Base-by-base conservation (phyloP, 2,888 invertebrate genomes). In the Pardosa pseudoannulata region DNA sequence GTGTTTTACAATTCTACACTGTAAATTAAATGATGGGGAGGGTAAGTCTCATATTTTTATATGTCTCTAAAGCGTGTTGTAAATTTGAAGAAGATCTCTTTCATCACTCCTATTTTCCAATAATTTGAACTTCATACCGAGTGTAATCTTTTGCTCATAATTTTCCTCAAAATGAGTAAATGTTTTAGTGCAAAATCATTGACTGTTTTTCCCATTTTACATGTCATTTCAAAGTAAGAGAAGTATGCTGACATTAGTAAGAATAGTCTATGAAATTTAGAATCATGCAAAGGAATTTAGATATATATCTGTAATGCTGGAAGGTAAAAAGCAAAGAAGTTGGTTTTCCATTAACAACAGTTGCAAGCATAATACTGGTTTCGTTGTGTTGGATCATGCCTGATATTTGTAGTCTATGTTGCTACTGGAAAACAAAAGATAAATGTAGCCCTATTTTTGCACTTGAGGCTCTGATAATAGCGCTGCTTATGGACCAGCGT, bases 41-140 rank as follows among this genome's bases (percentile, higher is more conserved):
- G 65, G 64, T 70, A 75, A 76, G 83, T 72, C 71, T 41, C 67
- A 85, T 85, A 78, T 85, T 85, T 85, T 78, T 85, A 73, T 83
- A 83, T 85, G 78, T 85, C 72, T 78, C 72, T 67, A 85, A 83
- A 70, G 73, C 78, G 72, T 83, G 67, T 64, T 78, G 64, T 75
- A 73, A 68, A 79, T 79, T 81, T 31, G 56, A 56, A 19, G 11
- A 73, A 83, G 23, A 78, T 29, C 72, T 73, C 27, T 82, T 73
- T 65, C 41, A 64, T 71, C 72, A 71, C 36, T 76, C 82, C 72
- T 19, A 71, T 65, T 74, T 67, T 23, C 31, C 72, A 75, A 75
- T 46, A 75, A 80, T 80, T 80, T 73, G 29, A 74, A 74, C 32
- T 65, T 36, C 70, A 70, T 81, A 39, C 75, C 29, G 68, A 70